Conservation (phyloP, 1,140 invertebrate genomes). For the Formica exsecta region DNA sequence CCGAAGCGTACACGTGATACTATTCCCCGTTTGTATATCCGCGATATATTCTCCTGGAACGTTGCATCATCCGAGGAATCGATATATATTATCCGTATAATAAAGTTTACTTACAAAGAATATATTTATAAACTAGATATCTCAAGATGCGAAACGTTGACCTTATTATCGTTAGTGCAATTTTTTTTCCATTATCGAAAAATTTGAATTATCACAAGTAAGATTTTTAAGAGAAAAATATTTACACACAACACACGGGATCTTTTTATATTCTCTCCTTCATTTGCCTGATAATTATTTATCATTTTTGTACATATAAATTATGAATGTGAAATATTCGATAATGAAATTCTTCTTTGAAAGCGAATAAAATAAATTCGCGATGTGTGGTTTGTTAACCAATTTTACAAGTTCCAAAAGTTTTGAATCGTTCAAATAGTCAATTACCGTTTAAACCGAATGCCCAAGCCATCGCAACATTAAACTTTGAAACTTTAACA, state of each 20-base stretch:
- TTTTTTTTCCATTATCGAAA: background rate
- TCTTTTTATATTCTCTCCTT: background rate
- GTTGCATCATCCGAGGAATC: constrained; percentile 52
- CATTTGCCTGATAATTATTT: constrained; percentile 5
- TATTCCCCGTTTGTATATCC: constrained; percentile 15
- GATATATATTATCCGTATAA: constrained; percentile 24
- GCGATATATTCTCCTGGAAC: constrained; percentile 7
- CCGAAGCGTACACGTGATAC: constrained; percentile 32
- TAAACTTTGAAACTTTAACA: constrained; percentile 73
- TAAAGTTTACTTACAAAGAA: background rate
- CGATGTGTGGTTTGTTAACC: background rate
- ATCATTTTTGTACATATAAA: background rate
- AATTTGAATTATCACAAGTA: background rate
- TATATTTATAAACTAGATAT: background rate
- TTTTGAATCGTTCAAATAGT: constrained; percentile 50
- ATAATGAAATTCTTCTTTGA: constrained; percentile 20
- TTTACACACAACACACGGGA: too few relatives aligned
- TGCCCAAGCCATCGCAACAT: constrained; percentile 32
- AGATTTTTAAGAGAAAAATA: background rate
- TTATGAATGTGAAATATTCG: background rate
- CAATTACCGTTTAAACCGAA: constrained; percentile 47
- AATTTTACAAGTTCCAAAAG: constrained; percentile 30
- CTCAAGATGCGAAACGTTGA: background rate
- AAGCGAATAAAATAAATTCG: background rate
- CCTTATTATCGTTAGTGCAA: background rate